Evolutionary conservation across 1,140 invertebrate genomes (phyloP).

Genomic region (Calosoma granatense): DNA sequence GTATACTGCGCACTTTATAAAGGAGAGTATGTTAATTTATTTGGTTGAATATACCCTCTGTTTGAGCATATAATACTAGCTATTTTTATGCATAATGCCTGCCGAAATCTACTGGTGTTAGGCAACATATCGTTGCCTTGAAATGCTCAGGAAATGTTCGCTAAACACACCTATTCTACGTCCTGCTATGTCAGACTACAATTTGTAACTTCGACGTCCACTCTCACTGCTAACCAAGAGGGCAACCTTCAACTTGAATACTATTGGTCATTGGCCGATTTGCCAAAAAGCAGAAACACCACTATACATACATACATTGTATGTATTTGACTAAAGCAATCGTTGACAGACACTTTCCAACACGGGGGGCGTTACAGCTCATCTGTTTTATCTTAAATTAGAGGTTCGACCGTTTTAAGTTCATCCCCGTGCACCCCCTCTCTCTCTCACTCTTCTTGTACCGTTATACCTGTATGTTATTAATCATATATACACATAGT

Average conservation of each 20-base stretch:
- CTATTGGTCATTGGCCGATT: conserved; percentile 7
- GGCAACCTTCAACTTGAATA: conserved; percentile 1
- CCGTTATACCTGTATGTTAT: neutral
- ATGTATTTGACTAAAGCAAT: neutral
- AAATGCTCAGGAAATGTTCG: no score
- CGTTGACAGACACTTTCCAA: conserved; percentile 3
- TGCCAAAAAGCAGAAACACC: neutral
- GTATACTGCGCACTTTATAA: no score
- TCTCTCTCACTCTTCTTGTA: neutral
- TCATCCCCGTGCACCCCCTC: neutral
- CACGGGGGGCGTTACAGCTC: neutral
- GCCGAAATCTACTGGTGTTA: no score
- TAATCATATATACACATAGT: conserved; percentile 5
- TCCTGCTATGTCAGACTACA: neutral
- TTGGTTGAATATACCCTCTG: no score
- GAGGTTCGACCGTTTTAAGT: neutral
- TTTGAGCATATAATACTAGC: no score
- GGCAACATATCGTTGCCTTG: no score
- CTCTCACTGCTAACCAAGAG: neutral
- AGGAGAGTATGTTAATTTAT: no score
- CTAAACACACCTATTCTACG: no score
- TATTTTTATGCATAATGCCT: no score
- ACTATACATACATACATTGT: neutral
- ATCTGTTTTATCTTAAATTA: conserved; percentile 9
- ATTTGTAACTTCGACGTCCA: conserved; percentile 4